A percentile compares a stretch with the other conserved stretches of the same genome.
Conservation (phyloP, 2,888 invertebrate genomes). For the Polymixis lichenea region DNA sequence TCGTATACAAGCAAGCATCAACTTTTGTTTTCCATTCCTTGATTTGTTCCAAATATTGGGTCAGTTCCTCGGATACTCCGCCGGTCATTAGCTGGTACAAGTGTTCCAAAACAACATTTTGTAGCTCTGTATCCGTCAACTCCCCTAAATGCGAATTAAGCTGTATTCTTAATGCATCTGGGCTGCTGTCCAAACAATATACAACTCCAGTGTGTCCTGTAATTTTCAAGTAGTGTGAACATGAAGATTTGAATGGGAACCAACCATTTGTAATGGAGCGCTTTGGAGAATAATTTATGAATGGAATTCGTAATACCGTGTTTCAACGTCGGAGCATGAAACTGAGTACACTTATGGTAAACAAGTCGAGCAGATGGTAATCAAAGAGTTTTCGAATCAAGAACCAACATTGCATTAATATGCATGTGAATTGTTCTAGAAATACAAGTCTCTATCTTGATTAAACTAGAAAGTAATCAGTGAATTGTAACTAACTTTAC, state of each 20-base stretch:
- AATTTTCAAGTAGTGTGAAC: conserved; percentile 60
- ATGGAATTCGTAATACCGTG: conserved; percentile 48
- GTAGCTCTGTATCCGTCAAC: conserved; percentile 67
- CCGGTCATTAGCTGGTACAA: conserved; percentile 69
- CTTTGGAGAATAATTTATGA: conserved; percentile 55
- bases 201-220: conserved; percentile 76
- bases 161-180: conserved; percentile 72
- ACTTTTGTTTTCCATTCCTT: conserved; percentile 70
- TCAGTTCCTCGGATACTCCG: conserved; percentile 50
- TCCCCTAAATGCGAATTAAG: conserved; percentile 72
- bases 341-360: conserved; percentile 45
- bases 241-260: conserved; percentile 53
- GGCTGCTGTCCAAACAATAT: conserved; percentile 78
- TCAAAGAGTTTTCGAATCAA: conserved; percentile 46
- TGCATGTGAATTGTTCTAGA: conserved; percentile 33
- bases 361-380: conserved; percentile 44
- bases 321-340: conserved; percentile 45
- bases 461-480: conserved; percentile 26
- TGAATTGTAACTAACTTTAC: conserved; percentile 21
- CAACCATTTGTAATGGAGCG: conserved; percentile 42
- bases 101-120: conserved; percentile 69
- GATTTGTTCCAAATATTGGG: conserved; percentile 57
- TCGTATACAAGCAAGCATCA: conserved; percentile 61
- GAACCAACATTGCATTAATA: conserved; percentile 50
- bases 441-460: conserved; percentile 22